A percentile compares a stretch with the other conserved stretches of the same genome.
These are phyloP conservation scores for Cochlearius cochlearius DNA, from an alignment of 2,113 vertebrate species.

Conservation along the genomic window DNA sequence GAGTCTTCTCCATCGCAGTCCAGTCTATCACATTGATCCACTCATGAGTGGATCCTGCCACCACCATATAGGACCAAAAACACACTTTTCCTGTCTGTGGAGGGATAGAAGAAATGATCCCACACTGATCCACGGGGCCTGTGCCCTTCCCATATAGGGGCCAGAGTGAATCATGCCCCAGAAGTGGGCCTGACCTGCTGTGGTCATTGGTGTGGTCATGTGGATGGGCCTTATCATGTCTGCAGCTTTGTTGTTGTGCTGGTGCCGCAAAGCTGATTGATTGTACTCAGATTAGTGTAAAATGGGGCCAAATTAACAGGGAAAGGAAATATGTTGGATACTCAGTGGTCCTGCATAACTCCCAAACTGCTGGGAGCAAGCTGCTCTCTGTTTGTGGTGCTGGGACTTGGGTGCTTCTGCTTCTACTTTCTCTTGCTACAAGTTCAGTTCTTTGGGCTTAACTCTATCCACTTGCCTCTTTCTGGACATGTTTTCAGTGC, in stretches of 20 bases:
- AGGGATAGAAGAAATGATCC: neutral
- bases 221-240: neutral
- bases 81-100: neutral
- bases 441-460: neutral
- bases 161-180: neutral
- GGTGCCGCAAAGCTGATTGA: neutral
- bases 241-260: neutral
- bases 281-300: neutral
- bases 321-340: neutral
- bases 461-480: neutral
- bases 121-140: neutral
- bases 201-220: neutral
- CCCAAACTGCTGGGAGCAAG: neutral
- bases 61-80: neutral
- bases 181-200: neutral
- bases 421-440: neutral
- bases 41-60: neutral
- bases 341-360: neutral
- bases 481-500: neutral
- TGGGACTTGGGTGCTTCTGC: neutral
- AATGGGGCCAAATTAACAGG: neutral
- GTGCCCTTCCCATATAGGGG: neutral
- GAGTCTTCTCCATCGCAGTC: neutral
- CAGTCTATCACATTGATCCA: neutral
- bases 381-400: neutral